Percentiles rank a stretch among this genome's conserved stretches.
Conservation (phyloP, 2,888 invertebrate species). For the Zelleria hepariella region DNA sequence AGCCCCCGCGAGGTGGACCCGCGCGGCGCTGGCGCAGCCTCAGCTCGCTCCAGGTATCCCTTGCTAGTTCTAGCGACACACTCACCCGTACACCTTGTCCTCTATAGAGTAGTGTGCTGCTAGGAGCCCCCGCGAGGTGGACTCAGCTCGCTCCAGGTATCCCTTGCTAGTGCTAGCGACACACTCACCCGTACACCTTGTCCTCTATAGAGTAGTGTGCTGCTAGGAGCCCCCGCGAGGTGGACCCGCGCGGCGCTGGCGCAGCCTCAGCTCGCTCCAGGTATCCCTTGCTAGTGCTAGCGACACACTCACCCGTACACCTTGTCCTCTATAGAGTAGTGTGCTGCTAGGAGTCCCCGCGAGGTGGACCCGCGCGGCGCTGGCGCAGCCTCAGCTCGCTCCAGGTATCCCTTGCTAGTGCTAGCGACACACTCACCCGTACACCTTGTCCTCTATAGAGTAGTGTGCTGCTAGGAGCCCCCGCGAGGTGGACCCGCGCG, state of each 20-base stretch:
- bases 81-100: constrained; percentile 73
- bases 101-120: too few relatives aligned
- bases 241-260: constrained; percentile 64
- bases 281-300: constrained; percentile 97
- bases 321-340: too few relatives aligned
- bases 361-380: too few relatives aligned
- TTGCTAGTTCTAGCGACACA: neutral
- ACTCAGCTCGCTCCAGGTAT: too few relatives aligned
- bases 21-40: too few relatives aligned
- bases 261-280: constrained; percentile 86
- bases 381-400: too few relatives aligned
- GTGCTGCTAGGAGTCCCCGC: too few relatives aligned
- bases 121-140: too few relatives aligned
- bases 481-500: constrained; percentile 92
- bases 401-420: neutral
- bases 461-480: constrained; percentile 79
- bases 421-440: constrained; percentile 52
- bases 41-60: too few relatives aligned
- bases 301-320: too few relatives aligned
- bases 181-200: constrained; percentile 76
- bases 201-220: constrained; percentile 25
- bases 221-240: constrained; percentile 33
- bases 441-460: constrained; percentile 63
- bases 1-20: too few relatives aligned
- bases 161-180: neutral